Percentiles rank a stretch among this genome's conserved stretches.
These are phyloP conservation scores for Leucophenga montana DNA, from an alignment of 2,888 invertebrate species.

Conservation along the genomic window DNA sequence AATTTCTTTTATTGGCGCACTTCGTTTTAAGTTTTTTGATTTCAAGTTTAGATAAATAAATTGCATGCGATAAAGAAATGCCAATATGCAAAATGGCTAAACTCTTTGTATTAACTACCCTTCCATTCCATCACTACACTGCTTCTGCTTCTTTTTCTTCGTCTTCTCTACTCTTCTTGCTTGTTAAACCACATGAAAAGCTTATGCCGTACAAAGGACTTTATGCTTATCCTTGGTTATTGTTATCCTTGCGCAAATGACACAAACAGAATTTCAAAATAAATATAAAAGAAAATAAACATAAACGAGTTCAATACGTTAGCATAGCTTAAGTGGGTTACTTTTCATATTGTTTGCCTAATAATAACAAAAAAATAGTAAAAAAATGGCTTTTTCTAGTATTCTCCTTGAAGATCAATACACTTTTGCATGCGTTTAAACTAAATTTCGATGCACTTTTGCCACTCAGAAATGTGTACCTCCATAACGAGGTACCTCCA, in stretches of 20 bases:
- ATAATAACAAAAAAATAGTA: too few species aligned
- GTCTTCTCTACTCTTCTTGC: too few species aligned
- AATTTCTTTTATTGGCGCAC: background rate
- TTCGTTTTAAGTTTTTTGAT: background rate
- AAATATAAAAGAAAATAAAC: slow-evolving; percentile 7
- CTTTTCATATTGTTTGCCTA: too few species aligned
- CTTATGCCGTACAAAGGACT: background rate
- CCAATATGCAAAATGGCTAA: slow-evolving; percentile 10
- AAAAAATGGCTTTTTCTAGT: too few species aligned
- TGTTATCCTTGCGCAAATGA: slow-evolving; percentile 27
- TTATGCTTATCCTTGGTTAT: slow-evolving; percentile 25
- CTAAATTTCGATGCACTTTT: too few species aligned
- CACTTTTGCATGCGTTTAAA: too few species aligned
- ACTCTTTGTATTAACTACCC: background rate
- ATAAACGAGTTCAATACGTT: background rate
- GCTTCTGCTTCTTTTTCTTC: too few species aligned
- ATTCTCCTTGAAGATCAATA: too few species aligned
- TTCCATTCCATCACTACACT: background rate
- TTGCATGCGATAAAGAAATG: background rate
- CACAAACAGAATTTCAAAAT: slow-evolving; percentile 31
- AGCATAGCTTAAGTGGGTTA: too few species aligned
- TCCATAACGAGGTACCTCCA: too few species aligned
- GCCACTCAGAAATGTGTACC: too few species aligned
- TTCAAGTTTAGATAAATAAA: slow-evolving; percentile 5
- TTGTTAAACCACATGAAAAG: background rate